Conservation (phyloP, 1,140 invertebrate genomes). For the Aphelenchoides avenae region DNA sequence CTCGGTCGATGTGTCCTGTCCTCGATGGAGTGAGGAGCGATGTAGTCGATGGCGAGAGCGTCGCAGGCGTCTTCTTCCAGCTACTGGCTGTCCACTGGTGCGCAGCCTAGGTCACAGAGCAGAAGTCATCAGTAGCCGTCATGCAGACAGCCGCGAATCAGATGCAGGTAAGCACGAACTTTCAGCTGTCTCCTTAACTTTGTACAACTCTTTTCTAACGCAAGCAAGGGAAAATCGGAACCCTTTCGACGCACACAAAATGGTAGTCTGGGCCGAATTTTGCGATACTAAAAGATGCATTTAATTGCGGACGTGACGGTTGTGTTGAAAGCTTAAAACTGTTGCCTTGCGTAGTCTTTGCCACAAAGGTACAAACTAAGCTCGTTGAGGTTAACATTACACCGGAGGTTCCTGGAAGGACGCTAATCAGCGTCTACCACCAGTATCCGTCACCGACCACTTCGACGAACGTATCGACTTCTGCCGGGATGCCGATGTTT, state of each 20-base stretch:
- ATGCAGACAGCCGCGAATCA: conserved; percentile 41
- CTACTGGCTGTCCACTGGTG: too few species aligned
- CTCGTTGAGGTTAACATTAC: conserved; percentile 46
- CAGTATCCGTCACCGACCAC: conserved; percentile 35
- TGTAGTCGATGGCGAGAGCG: too few species aligned
- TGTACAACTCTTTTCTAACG: conserved; percentile 9
- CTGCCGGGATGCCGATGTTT: conserved; percentile 12
- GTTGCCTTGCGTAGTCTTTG: neutral
- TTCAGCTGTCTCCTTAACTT: too few species aligned
- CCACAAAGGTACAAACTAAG: neutral
- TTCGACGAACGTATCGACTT: conserved; percentile 9
- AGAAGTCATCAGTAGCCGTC: conserved; percentile 31
- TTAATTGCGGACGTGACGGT: too few species aligned
- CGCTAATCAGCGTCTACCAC: conserved; percentile 51
- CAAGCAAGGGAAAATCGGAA: too few species aligned
- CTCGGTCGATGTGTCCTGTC: too few species aligned
- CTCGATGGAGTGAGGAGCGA: too few species aligned
- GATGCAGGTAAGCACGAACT: conserved; percentile 28
- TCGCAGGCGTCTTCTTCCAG: too few species aligned
- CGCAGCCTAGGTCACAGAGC: too few species aligned
- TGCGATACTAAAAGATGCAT: too few species aligned
- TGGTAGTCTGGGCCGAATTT: too few species aligned
- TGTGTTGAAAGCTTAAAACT: conserved; percentile 1
- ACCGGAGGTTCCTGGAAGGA: conserved; percentile 41
- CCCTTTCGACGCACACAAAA: too few species aligned